phyloP scores from a whole-genome alignment of 2,888 invertebrate genomes.

The Luffia ferchaultella region DNA sequence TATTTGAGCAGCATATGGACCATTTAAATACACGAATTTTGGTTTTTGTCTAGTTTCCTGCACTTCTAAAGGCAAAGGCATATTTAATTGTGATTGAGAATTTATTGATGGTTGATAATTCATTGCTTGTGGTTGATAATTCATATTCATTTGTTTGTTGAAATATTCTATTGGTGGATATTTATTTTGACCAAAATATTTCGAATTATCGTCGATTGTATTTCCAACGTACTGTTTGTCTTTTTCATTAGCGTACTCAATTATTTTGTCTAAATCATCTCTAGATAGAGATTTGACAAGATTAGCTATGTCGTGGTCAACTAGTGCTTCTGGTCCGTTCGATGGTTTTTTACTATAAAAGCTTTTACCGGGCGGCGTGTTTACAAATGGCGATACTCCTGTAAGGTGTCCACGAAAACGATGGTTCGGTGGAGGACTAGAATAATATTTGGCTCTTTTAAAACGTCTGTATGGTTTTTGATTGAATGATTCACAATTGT shows the following conservation, averaged over 20 bases:
- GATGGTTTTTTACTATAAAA: conserved; percentile 37
- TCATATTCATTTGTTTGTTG: too few species aligned
- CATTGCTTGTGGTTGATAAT: too few species aligned
- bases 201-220: background rate
- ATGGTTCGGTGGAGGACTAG: too few species aligned
- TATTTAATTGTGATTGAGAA: background rate
- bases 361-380: conserved; percentile 15
- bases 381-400: conserved; percentile 18
- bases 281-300: conserved; percentile 44
- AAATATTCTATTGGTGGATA: too few species aligned
- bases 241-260: conserved; percentile 33
- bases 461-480: too few species aligned
- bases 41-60: background rate
- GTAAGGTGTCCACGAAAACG: too few species aligned
- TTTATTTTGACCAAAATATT: background rate
- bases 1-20: background rate
- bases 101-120: too few species aligned
- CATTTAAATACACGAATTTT: background rate
- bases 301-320: conserved; percentile 42
- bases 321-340: conserved; percentile 29
- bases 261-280: conserved; percentile 44
- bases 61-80: background rate
- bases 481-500: too few species aligned
- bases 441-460: too few species aligned
- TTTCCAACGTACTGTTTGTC: conserved; percentile 8